Percentiles rank a stretch among this genome's conserved stretches.
Conservation (phyloP, 2,888 invertebrate genomes). For the Spodoptera picta region DNA sequence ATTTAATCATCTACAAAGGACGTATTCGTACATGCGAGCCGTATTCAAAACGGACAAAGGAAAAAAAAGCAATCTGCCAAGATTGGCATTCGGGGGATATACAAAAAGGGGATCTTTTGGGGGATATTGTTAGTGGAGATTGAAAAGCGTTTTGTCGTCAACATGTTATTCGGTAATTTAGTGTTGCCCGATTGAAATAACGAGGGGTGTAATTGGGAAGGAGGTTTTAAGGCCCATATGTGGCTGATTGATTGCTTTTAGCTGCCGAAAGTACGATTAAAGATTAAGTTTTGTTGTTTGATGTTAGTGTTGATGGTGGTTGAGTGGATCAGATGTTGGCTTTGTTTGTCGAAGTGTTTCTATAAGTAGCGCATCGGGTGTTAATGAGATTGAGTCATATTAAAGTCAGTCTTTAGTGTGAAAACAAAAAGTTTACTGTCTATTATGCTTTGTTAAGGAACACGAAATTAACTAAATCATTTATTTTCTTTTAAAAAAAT, state of each 20-base stretch:
- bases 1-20: conserved; percentile 88
- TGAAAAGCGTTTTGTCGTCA: conserved; percentile 88
- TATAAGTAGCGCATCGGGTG: conserved; percentile 7
- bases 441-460: too few relatives aligned
- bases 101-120: conserved; percentile 61
- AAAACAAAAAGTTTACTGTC: too few relatives aligned
- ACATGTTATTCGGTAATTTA: conserved; percentile 88
- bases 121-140: conserved; percentile 82
- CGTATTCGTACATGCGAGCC: conserved; percentile 78
- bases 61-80: conserved; percentile 87
- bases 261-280: conserved; percentile 61
- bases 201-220: conserved; percentile 80
- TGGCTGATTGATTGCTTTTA: conserved; percentile 80
- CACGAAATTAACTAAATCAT: not conserved
- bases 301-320: conserved; percentile 50
- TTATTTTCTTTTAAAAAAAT: not conserved
- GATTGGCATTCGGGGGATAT: conserved; percentile 86
- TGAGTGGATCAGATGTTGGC: conserved; percentile 22
- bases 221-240: conserved; percentile 78
- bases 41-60: conserved; percentile 88
- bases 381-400: conserved; percentile 3
- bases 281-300: conserved; percentile 50
- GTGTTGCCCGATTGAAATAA: conserved; percentile 83
- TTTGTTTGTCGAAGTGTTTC: conserved; percentile 22
- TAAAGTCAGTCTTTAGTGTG: too few relatives aligned